Conservation (phyloP, 2,797 vertebrate genomes). For the Oreonectes daqikongensis region DNA sequence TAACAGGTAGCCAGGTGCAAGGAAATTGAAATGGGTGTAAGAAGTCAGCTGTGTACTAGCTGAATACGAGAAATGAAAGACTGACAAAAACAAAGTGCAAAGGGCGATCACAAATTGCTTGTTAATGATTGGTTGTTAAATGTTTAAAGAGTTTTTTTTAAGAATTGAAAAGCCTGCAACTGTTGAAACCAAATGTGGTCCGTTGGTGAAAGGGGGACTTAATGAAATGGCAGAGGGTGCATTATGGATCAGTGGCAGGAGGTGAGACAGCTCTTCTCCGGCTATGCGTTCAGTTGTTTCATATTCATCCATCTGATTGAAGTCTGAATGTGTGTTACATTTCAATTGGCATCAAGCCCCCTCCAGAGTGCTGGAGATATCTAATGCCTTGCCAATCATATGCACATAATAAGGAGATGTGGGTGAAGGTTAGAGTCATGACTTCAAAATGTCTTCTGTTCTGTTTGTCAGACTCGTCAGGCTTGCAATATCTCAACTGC, state of each 20-base stretch:
- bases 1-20: too few relatives aligned
- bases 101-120: neutral
- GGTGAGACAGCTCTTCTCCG: constrained; percentile 30
- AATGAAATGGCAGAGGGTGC: constrained; percentile 13
- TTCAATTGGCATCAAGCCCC: constrained; percentile 29
- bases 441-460: constrained; percentile 29
- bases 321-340: constrained; percentile 36
- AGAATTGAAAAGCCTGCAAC: neutral
- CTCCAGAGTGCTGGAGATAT: constrained; percentile 33
- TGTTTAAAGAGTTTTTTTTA: neutral
- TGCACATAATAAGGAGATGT: constrained; percentile 42
- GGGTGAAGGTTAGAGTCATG: constrained; percentile 41
- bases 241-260: constrained; percentile 35
- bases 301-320: constrained; percentile 48
- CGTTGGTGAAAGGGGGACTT: neutral
- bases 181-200: neutral
- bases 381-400: constrained; percentile 30
- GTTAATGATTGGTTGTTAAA: neutral
- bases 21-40: too few relatives aligned
- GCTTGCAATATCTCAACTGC: constrained; percentile 32
- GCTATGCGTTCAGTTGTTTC: constrained; percentile 33
- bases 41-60: too few relatives aligned
- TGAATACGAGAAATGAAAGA: too few relatives aligned
- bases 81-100: too few relatives aligned
- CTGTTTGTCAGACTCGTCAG: constrained; percentile 40